Evolutionary conservation across 2,888 invertebrate genomes (phyloP).

Genomic region (Oscheius myriophilus): DNA sequence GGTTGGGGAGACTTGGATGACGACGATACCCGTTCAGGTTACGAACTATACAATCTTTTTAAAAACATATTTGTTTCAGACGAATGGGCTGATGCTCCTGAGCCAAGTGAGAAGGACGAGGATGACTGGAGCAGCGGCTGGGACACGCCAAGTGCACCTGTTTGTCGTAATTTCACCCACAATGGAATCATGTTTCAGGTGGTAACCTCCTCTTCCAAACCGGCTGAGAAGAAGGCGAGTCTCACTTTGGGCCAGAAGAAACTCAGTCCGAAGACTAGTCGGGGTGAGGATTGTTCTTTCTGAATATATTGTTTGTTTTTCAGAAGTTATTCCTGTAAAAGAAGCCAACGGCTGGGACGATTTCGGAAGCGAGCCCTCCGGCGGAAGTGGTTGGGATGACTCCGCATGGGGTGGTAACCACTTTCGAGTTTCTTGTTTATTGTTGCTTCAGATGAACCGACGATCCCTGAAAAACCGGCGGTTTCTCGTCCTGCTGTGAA

Average conservation of each 20-base stretch:
- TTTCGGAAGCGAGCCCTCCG: conserved; percentile 5
- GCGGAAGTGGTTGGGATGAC: conserved; percentile 10
- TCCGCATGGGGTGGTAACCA: not conserved
- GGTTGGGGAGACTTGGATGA: conserved; percentile 58
- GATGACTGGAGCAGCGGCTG: conserved; percentile 51
- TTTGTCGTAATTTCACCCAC: not conserved
- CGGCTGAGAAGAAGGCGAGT: conserved; percentile 7
- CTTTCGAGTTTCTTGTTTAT: too few relatives aligned
- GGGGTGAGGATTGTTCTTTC: too few relatives aligned
- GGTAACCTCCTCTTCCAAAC: not conserved
- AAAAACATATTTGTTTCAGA: conserved; percentile 14
- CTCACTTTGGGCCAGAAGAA: too few relatives aligned
- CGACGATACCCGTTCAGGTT: conserved; percentile 28
- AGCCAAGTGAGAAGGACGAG: conserved; percentile 30
- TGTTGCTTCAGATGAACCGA: not conserved
- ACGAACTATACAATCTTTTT: not conserved
- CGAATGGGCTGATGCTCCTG: conserved; percentile 37
- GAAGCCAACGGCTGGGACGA: not conserved
- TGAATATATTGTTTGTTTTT: too few relatives aligned
- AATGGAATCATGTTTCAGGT: not conserved
- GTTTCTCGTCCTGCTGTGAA: too few relatives aligned
- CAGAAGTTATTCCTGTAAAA: not conserved
- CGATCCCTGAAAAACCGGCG: not conserved
- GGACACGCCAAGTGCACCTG: conserved; percentile 29
- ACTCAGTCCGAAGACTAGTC: too few relatives aligned